Evolutionary conservation across 2,888 invertebrate genomes (phyloP), one percentile per base, ranked within the genome.

Genomic region (Itoplectis maculator): DNA sequence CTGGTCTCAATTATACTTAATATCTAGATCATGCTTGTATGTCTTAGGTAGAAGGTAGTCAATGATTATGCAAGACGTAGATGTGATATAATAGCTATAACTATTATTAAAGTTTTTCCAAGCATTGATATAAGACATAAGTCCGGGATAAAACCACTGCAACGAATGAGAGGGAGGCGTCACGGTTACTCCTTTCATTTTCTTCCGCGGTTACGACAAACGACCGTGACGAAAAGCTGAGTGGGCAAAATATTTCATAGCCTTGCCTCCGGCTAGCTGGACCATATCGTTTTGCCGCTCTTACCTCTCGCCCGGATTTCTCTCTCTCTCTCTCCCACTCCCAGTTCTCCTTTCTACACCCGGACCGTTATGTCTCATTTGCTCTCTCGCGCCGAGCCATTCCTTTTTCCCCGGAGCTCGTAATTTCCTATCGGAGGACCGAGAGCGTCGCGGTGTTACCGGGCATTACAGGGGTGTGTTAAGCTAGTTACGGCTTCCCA

Each of bases 161-260:
- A 56, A 69, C 42, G 69, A 65, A 78, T 13, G 37, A 20, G 68
- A 47, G 23, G 15, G 42, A 42, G 47, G 45, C 66, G 63, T 72
- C 37, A 72, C 54, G 59, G 47, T 76, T 70, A 79, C 65, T 70
- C 45, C 18, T 54, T 77, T 68, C 45, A 40, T 74, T 79, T 63
- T 51, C 47, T 61, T 68, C 37, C 65, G 66, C 51, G 42, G 68
- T 65, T 72, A 72, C 59, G 81, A 81, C 72, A 79, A 81, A 84
- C 72, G 81, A 79, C 81, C 81, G 59, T 83, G 84, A 84, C 83
- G 81, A 84, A 84, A 79, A 82, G 87, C 89, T 89, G 89, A 89
- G 86, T 89, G 87, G 82, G 89, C 87, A 85, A 88, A 89, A 89
- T 89, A 89, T 89, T 88, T 88, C 87, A 88, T 86, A 87, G 82